A percentile compares a stretch with the other conserved stretches of the same genome.
Conservation (phyloP, 1,140 invertebrate genomes). For the Bombus soroeensis region DNA sequence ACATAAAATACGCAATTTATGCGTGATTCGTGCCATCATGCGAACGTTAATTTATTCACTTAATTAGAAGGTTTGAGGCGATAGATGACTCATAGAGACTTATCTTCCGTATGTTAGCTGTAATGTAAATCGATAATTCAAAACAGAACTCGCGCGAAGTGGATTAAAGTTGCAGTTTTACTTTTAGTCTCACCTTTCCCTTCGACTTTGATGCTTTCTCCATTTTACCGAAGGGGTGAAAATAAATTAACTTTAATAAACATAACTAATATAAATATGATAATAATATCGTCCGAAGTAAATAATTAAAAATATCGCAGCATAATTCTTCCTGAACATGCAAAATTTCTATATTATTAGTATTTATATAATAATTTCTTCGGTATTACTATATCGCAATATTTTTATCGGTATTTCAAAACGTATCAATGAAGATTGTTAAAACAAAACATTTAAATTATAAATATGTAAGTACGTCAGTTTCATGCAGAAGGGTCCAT, state of each 20-base stretch:
- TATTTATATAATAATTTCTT: background rate
- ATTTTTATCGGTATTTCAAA: background rate
- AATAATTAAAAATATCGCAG: background rate
- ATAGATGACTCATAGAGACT: slow-evolving; percentile 27
- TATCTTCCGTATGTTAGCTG: slow-evolving; percentile 5
- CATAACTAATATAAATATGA: background rate
- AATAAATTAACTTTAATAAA: background rate
- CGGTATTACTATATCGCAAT: background rate
- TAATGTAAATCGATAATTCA: slow-evolving; percentile 48
- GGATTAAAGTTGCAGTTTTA: background rate
- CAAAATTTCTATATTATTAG: background rate
- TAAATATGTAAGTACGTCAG: background rate
- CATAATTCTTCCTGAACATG: no score
- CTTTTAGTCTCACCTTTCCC: background rate
- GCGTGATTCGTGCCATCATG: background rate
- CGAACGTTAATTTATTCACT: background rate
- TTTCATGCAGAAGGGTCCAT: slow-evolving; percentile 2
- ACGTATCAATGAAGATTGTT: background rate
- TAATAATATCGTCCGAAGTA: background rate
- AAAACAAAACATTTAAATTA: background rate
- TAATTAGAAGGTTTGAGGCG: background rate
- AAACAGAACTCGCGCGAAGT: slow-evolving; percentile 14
- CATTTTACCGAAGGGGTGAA: background rate
- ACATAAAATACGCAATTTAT: background rate
- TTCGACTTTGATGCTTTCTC: background rate